Conservation (phyloP, 2,888 invertebrate genomes). For the Lepidocyrtinus sp. region DNA sequence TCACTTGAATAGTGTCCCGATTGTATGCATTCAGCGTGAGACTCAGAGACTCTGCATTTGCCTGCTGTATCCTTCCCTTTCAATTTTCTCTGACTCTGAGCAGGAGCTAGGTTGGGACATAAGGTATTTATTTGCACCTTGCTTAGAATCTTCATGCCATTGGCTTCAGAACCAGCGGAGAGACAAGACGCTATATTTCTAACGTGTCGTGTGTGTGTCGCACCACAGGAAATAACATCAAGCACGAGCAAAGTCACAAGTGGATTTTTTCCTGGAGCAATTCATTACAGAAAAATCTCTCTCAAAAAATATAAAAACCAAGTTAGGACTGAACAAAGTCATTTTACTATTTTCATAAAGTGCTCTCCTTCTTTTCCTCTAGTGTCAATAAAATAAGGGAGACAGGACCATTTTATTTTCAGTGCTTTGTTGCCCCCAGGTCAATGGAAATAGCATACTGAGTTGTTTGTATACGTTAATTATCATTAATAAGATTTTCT, state of each 20-base stretch:
- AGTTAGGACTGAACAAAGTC: too few species aligned
- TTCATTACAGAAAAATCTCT: background rate
- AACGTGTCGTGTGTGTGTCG: background rate
- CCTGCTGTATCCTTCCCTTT: background rate
- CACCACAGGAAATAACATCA: background rate
- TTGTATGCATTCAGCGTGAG: background rate
- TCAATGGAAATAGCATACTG: background rate
- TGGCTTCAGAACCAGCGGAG: constrained; percentile 41
- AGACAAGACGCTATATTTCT: constrained; percentile 20
- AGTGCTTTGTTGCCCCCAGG: background rate
- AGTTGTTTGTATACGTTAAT: background rate
- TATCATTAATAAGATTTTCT: background rate
- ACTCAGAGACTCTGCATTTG: constrained; percentile 11
- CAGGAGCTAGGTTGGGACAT: background rate
- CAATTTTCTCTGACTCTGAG: background rate
- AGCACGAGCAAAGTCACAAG: background rate
- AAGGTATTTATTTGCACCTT: constrained; percentile 46
- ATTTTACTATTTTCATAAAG: too few species aligned
- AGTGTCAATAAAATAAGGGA: too few species aligned
- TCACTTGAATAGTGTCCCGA: too few species aligned
- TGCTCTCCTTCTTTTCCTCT: too few species aligned
- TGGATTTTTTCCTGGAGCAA: background rate
- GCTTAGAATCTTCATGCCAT: constrained; percentile 29
- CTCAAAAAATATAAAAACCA: background rate
- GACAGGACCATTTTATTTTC: background rate